A percentile compares a stretch with the other conserved stretches of the same genome.
These are phyloP conservation scores for Achroia grisella DNA, from an alignment of 1,140 invertebrate species.

Conservation along the genomic window DNA sequence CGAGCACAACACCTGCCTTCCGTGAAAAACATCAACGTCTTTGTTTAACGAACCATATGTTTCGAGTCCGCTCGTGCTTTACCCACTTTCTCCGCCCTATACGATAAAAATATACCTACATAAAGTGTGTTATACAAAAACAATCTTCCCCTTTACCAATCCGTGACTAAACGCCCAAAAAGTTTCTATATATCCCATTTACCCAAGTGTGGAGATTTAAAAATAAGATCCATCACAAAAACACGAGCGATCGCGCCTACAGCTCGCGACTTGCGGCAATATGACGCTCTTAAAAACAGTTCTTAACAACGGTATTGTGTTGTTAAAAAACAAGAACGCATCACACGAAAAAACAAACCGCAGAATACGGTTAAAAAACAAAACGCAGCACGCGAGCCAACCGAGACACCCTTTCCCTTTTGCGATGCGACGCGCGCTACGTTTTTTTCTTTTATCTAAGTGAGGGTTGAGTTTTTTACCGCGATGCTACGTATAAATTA, in stretches of 20 bases:
- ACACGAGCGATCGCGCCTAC: slow-evolving; percentile 40
- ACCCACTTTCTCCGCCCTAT: slow-evolving; percentile 13
- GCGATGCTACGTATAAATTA: slow-evolving; percentile 69
- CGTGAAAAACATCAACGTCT: slow-evolving; percentile 18
- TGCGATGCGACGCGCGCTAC: slow-evolving; percentile 60
- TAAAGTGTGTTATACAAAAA: slow-evolving; percentile 17
- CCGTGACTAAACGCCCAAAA: slow-evolving; percentile 60
- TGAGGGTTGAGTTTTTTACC: slow-evolving; percentile 66
- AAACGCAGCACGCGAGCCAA: slow-evolving; percentile 63
- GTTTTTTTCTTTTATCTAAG: slow-evolving; percentile 58
- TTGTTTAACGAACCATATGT: slow-evolving; percentile 47
- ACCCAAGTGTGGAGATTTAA: slow-evolving; percentile 47
- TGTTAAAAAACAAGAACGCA: slow-evolving; percentile 69
- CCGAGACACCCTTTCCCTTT: slow-evolving; percentile 71
- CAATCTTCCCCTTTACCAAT: slow-evolving; percentile 43
- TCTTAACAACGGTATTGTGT: slow-evolving; percentile 64
- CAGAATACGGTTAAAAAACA: slow-evolving; percentile 65
- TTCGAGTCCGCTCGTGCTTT: slow-evolving; percentile 28
- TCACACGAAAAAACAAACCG: slow-evolving; percentile 64
- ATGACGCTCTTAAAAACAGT: slow-evolving; percentile 65
- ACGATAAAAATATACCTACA: slow-evolving; percentile 23
- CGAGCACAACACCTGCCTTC: slow-evolving; percentile 24
- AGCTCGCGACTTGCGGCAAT: slow-evolving; percentile 47
- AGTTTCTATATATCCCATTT: slow-evolving; percentile 38
- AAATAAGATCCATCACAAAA: slow-evolving; percentile 48